phyloP scores from a whole-genome alignment of 2,797 vertebrate genomes.

The Sebastes steindachneri region DNA sequence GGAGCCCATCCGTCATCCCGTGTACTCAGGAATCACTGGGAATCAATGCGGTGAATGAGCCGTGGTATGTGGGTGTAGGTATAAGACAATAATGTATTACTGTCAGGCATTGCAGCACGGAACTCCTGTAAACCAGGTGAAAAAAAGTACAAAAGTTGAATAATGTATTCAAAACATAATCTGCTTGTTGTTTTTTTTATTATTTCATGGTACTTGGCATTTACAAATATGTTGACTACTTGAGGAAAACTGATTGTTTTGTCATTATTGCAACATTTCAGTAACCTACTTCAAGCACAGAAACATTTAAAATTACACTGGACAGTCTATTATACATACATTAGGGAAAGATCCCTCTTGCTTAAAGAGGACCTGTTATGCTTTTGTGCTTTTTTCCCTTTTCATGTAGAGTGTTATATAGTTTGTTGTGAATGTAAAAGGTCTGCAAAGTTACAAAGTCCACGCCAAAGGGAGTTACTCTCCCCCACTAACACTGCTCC shows the following conservation, averaged over 20 bases:
- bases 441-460: too few relatives aligned
- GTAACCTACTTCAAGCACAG: not conserved
- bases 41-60: constrained; percentile 63
- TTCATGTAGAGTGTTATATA: not conserved
- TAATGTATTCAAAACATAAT: not conserved
- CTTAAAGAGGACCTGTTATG: not conserved
- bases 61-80: constrained; percentile 31
- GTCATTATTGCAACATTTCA: not conserved
- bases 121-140: not conserved
- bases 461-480: too few relatives aligned
- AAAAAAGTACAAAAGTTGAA: constrained; percentile 8
- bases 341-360: not conserved
- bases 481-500: too few relatives aligned
- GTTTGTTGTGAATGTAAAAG: too few relatives aligned
- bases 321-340: not conserved
- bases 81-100: constrained; percentile 28
- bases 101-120: constrained; percentile 4
- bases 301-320: not conserved
- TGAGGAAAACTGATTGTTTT: not conserved
- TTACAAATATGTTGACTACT: not conserved
- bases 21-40: constrained; percentile 52
- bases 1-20: constrained; percentile 64
- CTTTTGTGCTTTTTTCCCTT: not conserved
- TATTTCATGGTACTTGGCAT: not conserved
- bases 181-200: not conserved